phyloP scores from a whole-genome alignment of 2,888 invertebrate species.

The Volucella inanis region DNA sequence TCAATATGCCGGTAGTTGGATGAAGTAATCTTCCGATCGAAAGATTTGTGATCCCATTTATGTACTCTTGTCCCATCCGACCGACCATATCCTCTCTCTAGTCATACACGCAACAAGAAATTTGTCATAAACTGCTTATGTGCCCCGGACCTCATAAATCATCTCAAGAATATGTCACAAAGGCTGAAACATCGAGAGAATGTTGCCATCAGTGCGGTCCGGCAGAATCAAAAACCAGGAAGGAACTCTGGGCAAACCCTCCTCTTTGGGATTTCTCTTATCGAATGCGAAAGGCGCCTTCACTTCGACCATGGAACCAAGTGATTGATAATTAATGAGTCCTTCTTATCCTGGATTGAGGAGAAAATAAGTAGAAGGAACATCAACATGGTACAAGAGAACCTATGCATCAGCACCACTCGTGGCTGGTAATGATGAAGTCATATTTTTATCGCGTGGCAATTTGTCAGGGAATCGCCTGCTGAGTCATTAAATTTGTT shows the following conservation, averaged over 20 bases:
- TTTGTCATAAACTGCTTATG: slow-evolving; percentile 72
- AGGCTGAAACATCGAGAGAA: not conserved
- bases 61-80: too few relatives aligned
- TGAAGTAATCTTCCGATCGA: slow-evolving; percentile 68
- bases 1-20: slow-evolving; percentile 71
- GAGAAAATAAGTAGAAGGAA: not conserved
- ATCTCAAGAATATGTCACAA: slow-evolving; percentile 58
- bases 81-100: slow-evolving; percentile 11
- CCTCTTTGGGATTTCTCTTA: slow-evolving; percentile 4
- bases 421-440: slow-evolving; percentile 55
- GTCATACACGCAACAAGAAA: slow-evolving; percentile 61
- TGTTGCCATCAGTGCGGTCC: slow-evolving; percentile 48
- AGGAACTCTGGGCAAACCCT: slow-evolving; percentile 40
- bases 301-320: slow-evolving; percentile 40
- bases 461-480: slow-evolving; percentile 70
- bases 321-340: slow-evolving; percentile 74
- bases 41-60: slow-evolving; percentile 71
- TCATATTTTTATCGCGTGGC: slow-evolving; percentile 73
- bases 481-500: slow-evolving; percentile 59
- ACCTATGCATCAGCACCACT: slow-evolving; percentile 19
- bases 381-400: slow-evolving; percentile 59
- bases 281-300: slow-evolving; percentile 57
- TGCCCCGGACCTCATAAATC: slow-evolving; percentile 58
- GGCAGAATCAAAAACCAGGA: slow-evolving; percentile 53
- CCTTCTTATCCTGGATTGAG: slow-evolving; percentile 62